Evolutionary conservation across 2,113 vertebrate genomes (phyloP).

Genomic region (Tricholaema leucomelas): DNA sequence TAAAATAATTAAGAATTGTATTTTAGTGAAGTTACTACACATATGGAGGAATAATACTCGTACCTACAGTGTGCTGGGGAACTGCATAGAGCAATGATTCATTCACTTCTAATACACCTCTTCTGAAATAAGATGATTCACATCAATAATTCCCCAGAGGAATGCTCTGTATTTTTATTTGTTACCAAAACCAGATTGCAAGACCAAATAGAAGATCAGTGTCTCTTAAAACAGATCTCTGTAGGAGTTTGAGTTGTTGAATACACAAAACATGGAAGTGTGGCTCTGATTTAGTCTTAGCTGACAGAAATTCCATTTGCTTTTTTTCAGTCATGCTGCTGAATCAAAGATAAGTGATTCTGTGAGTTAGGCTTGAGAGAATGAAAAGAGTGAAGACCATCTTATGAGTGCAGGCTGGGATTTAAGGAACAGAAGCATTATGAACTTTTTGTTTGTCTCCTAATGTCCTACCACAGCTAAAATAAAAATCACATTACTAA

Average conservation of each 20-base stretch:
- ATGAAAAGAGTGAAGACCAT: not conserved
- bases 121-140: conserved; percentile 52
- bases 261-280: not conserved
- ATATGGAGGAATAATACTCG: not conserved
- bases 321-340: not conserved
- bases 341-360: not conserved
- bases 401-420: not conserved
- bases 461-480: not conserved
- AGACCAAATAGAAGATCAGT: conserved; percentile 13
- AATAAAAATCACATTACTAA: not conserved
- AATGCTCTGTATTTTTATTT: conserved; percentile 45
- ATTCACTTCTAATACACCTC: conserved; percentile 36
- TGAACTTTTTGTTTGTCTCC: not conserved
- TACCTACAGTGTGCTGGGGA: conserved; percentile 1
- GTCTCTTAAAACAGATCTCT: not conserved
- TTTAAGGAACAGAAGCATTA: not conserved
- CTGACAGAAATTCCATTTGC: not conserved
- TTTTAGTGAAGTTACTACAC: conserved; percentile 23
- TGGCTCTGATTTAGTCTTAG: not conserved
- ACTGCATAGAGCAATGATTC: conserved; percentile 19
- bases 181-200: conserved; percentile 19
- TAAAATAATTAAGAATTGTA: not conserved
- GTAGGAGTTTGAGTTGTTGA: conserved; percentile 7
- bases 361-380: not conserved
- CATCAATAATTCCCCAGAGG: conserved; percentile 25